Evolutionary conservation across 2,888 invertebrate species (phyloP).

Genomic region (Tiliacea aurago): DNA sequence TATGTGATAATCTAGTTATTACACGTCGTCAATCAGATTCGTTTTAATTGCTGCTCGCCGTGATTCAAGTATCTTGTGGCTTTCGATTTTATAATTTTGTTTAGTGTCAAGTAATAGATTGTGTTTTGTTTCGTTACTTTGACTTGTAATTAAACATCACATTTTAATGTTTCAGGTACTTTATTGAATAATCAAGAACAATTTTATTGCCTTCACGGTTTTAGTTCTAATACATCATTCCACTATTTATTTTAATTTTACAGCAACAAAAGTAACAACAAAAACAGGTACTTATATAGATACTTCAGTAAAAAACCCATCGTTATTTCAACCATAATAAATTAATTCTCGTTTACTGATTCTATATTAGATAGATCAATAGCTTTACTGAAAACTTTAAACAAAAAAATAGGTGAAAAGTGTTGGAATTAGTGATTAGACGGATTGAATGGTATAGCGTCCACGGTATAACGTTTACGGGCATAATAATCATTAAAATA

Average conservation of each 20-base stretch:
- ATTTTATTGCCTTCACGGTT: neutral
- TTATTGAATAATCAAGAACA: no score
- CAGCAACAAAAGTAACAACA: neutral
- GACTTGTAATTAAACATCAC: neutral
- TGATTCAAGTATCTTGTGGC: neutral
- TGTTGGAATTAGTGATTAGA: slow-evolving; percentile 79
- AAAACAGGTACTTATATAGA: neutral
- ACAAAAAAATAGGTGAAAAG: slow-evolving; percentile 82
- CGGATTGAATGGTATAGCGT: slow-evolving; percentile 81
- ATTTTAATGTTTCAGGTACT: neutral
- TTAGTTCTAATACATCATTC: no score
- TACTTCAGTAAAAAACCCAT: neutral
- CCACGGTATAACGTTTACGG: slow-evolving; percentile 85
- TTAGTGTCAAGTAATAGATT: neutral
- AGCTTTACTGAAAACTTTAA: slow-evolving; percentile 41
- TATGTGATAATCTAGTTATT: slow-evolving; percentile 59
- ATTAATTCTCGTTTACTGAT: slow-evolving; percentile 1
- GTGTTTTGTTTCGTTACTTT: neutral
- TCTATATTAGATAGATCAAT: slow-evolving; percentile 34
- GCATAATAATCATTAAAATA: slow-evolving; percentile 89
- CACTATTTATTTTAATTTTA: neutral
- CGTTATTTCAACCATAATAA: neutral
- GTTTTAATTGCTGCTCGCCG: slow-evolving; percentile 14
- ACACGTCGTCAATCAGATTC: slow-evolving; percentile 59
- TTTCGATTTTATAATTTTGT: neutral